phyloP scores from a whole-genome alignment of 2,888 invertebrate genomes.

The Harpagoxenus sublaevis region DNA sequence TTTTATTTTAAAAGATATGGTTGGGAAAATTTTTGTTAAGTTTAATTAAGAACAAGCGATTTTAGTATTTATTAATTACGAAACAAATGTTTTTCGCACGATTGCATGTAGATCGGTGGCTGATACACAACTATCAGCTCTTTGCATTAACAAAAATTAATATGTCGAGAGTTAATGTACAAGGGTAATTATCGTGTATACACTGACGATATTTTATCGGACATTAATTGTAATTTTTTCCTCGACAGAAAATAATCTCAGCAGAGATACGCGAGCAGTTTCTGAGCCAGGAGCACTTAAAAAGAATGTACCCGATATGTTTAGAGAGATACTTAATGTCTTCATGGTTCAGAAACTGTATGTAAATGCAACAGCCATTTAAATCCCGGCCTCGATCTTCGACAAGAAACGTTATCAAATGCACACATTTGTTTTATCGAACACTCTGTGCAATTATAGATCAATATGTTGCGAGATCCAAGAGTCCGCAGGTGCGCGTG shows the following conservation, averaged over 20 bases:
- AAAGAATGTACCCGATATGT: not conserved
- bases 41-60: not conserved
- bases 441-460: not conserved
- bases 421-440: not conserved
- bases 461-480: not conserved
- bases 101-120: not conserved
- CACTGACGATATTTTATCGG: not conserved
- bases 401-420: not conserved
- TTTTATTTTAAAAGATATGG: not conserved
- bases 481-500: not conserved
- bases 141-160: not conserved
- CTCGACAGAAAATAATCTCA: not conserved
- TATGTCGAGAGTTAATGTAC: not conserved
- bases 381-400: not conserved
- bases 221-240: not conserved
- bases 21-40: not conserved
- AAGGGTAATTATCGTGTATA: not conserved
- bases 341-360: not conserved
- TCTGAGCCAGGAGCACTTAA: not conserved
- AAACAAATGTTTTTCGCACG: not conserved
- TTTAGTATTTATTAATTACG: not conserved
- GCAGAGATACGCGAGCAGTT: not conserved
- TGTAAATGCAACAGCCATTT: not conserved
- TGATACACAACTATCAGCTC: not conserved
- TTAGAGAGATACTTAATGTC: not conserved